phyloP scores from a whole-genome alignment of 1,140 invertebrate species.

The Trialeurodes vaporariorum region DNA sequence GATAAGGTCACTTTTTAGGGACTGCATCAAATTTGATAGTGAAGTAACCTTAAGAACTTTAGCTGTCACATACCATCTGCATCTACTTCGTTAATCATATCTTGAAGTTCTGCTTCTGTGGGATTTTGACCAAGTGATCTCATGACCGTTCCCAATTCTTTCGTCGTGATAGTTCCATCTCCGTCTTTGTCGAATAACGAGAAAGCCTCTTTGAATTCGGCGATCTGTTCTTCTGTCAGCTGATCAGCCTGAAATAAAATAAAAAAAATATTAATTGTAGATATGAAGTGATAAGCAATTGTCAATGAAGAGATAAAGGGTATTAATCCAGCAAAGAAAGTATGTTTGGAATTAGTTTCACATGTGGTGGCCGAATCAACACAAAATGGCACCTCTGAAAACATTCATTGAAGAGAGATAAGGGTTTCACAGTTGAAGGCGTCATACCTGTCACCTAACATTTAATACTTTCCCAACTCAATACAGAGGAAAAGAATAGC shows the following conservation, averaged over 20 bases:
- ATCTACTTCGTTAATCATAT: slow-evolving; percentile 99
- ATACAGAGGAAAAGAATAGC: no score
- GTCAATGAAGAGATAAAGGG: no score
- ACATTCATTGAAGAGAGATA: no score
- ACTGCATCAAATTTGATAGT: neutral
- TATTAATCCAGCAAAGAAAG: no score
- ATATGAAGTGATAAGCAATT: no score
- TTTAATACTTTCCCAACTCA: no score
- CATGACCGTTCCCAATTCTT: slow-evolving; percentile 99
- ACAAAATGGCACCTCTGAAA: no score
- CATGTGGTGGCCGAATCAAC: no score
- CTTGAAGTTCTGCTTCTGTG: slow-evolving; percentile 97
- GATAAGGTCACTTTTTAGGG: no score
- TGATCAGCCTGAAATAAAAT: slow-evolving; percentile 72
- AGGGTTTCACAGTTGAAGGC: no score
- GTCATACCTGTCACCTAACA: no score
- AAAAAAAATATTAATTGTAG: slow-evolving; percentile 16
- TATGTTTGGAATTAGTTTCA: no score
- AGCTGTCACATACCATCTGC: slow-evolving; percentile 76
- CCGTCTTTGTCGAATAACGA: slow-evolving; percentile 99
- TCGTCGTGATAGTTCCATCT: slow-evolving; percentile 98
- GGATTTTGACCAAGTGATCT: slow-evolving; percentile 97
- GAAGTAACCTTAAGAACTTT: neutral
- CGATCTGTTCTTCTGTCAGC: slow-evolving; percentile 95
- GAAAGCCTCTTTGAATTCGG: slow-evolving; percentile 99